Conservation (phyloP, 35 echinoderm and acorn worm genomes). For the Holothuria glaberrima region DNA sequence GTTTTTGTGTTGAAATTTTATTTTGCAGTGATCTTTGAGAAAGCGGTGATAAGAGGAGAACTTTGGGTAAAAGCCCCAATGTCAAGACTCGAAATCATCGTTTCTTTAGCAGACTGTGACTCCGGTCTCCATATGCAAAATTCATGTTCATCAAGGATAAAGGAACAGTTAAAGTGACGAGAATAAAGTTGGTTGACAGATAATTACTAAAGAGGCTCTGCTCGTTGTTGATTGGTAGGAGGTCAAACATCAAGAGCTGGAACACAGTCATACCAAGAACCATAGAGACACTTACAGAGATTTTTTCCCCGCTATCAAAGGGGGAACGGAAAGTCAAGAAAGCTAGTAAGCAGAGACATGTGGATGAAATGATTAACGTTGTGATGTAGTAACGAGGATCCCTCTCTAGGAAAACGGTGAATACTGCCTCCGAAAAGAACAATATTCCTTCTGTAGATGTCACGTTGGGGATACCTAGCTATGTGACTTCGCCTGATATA, state of each 20-base stretch:
- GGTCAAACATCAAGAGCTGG: constrained; percentile 41
- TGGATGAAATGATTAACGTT: constrained; percentile 8
- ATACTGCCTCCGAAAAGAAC: neutral
- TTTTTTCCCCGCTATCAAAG: constrained; percentile 39
- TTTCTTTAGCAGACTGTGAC: neutral
- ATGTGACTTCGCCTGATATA: neutral
- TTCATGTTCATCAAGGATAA: constrained; percentile 39
- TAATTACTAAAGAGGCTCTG: neutral
- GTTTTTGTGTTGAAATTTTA: too few species aligned
- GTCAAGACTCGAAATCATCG: neutral
- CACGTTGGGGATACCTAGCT: neutral
- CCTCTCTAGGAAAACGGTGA: constrained; percentile 7
- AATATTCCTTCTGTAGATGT: neutral
- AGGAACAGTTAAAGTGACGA: neutral
- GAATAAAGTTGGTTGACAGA: constrained; percentile 12
- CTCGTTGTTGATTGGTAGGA: constrained; percentile 17
- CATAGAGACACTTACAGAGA: constrained; percentile 34
- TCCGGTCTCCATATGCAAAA: neutral
- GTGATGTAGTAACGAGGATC: constrained; percentile 17
- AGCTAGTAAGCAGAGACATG: neutral
- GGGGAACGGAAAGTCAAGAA: constrained; percentile 29
- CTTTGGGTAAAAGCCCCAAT: neutral
- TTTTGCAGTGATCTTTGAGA: neutral
- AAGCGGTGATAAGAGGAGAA: neutral
- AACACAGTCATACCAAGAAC: constrained; percentile 55